Evolutionary conservation across 2,888 invertebrate genomes (phyloP).

Genomic region (Nomada goodeniana): DNA sequence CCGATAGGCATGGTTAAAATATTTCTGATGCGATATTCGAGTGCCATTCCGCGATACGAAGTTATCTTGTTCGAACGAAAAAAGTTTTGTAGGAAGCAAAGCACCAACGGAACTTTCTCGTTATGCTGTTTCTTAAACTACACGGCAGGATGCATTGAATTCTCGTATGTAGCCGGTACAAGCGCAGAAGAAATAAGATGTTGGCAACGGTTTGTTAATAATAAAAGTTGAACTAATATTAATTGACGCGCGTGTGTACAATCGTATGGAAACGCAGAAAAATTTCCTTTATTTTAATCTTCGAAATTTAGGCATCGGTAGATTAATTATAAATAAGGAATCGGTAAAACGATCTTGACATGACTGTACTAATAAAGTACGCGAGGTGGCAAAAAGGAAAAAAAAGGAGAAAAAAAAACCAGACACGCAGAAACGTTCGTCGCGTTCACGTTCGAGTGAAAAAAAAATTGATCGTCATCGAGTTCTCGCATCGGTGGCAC

Average conservation of each 20-base stretch:
- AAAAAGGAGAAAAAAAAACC: neutral
- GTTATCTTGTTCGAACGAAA: conserved; percentile 22
- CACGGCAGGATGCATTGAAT: conserved; percentile 10
- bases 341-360: too few relatives aligned
- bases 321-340: too few relatives aligned
- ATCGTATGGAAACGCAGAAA: too few relatives aligned
- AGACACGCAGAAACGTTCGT: neutral
- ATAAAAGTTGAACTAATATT: too few relatives aligned
- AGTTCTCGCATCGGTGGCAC: conserved; percentile 14
- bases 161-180: neutral
- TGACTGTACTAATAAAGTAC: too few relatives aligned
- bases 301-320: too few relatives aligned
- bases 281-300: too few relatives aligned
- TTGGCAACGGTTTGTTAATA: neutral
- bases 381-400: too few relatives aligned
- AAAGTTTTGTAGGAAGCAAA: conserved; percentile 10
- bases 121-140: conserved; percentile 6
- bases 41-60: conserved; percentile 12
- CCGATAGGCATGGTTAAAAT: conserved; percentile 13
- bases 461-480: conserved; percentile 1
- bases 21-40: conserved; percentile 14
- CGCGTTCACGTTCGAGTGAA: neutral
- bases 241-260: too few relatives aligned
- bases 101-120: conserved; percentile 20
- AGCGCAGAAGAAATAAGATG: neutral